Evolutionary conservation across 2,113 vertebrate species (phyloP).

Genomic region (Leuciscus idus): DNA sequence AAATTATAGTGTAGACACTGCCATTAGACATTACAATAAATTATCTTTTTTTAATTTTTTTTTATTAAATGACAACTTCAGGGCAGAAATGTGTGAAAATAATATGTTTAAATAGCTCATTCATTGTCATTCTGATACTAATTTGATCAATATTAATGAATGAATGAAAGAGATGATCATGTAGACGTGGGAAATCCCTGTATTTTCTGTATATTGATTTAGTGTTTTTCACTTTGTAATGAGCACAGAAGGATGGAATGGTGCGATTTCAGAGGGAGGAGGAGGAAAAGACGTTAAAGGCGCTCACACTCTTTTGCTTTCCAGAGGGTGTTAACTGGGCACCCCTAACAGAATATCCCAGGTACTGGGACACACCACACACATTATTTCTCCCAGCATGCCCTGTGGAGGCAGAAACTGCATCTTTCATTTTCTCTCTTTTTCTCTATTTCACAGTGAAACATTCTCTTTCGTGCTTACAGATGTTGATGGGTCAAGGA

Average conservation of each 20-base stretch:
- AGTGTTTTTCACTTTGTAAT: constrained; percentile 21
- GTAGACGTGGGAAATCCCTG: too few species aligned
- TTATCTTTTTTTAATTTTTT: too few species aligned
- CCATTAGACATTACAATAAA: too few species aligned
- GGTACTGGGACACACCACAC: constrained; percentile 73
- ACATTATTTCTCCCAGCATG: constrained; percentile 24
- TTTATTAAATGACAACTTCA: too few species aligned
- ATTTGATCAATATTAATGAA: not conserved
- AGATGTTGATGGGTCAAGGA: constrained; percentile 90
- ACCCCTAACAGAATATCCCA: constrained; percentile 85
- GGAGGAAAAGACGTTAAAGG: constrained; percentile 86
- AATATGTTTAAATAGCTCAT: not conserved
- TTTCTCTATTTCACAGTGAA: constrained; percentile 76
- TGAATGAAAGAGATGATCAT: not conserved
- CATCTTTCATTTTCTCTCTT: constrained; percentile 8
- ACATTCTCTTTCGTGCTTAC: constrained; percentile 97
- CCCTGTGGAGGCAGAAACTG: not conserved
- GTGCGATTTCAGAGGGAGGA: constrained; percentile 89
- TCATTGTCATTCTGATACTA: not conserved
- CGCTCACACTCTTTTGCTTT: constrained; percentile 95
- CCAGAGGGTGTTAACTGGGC: constrained; percentile 90
- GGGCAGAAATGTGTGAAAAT: not conserved
- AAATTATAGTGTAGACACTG: too few species aligned
- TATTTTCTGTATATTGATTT: not conserved
- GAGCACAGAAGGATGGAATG: constrained; percentile 85